These are phyloP conservation scores for Gonocerus acuteangulatus DNA, from an alignment of 2,888 invertebrate genomes.

Conservation along the genomic window DNA sequence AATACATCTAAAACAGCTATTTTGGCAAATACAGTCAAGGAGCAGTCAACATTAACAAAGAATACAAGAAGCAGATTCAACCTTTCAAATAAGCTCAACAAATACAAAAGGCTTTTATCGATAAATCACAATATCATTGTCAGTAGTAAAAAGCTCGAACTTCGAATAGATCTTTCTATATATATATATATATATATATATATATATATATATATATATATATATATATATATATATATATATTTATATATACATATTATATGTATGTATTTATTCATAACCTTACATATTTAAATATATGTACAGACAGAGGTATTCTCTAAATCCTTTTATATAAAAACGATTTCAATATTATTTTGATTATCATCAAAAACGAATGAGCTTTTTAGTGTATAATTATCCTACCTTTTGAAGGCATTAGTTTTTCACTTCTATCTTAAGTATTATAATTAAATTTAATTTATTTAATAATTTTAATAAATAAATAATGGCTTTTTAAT, in stretches of 20 bases:
- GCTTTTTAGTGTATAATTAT: background rate
- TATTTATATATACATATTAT: slow-evolving; percentile 1
- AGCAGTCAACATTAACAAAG: slow-evolving; percentile 16
- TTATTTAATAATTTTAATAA: too few relatives aligned
- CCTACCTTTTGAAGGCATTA: background rate
- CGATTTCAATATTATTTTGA: slow-evolving; percentile 6
- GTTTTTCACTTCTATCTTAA: too few relatives aligned
- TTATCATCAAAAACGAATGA: slow-evolving; percentile 20
- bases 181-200: slow-evolving; percentile 3
- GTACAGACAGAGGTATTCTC: background rate
- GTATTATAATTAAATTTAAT: too few relatives aligned
- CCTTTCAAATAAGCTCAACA: slow-evolving; percentile 12
- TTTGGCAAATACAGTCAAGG: slow-evolving; percentile 20
- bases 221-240: background rate
- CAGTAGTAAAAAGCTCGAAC: slow-evolving; percentile 34
- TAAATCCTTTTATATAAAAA: slow-evolving; percentile 16
- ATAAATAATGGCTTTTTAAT: background rate
- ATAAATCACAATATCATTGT: slow-evolving; percentile 34
- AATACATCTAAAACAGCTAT: slow-evolving; percentile 15
- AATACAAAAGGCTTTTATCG: slow-evolving; percentile 10
- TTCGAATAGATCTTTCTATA: slow-evolving; percentile 4
- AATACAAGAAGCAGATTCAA: slow-evolving; percentile 13
- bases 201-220: slow-evolving; percentile 3
- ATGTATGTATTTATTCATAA: background rate
- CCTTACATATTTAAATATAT: slow-evolving; percentile 10